These are phyloP conservation scores for Meloidogyne chitwoodi DNA, from an alignment of 1,140 invertebrate genomes.

Conservation along the genomic window DNA sequence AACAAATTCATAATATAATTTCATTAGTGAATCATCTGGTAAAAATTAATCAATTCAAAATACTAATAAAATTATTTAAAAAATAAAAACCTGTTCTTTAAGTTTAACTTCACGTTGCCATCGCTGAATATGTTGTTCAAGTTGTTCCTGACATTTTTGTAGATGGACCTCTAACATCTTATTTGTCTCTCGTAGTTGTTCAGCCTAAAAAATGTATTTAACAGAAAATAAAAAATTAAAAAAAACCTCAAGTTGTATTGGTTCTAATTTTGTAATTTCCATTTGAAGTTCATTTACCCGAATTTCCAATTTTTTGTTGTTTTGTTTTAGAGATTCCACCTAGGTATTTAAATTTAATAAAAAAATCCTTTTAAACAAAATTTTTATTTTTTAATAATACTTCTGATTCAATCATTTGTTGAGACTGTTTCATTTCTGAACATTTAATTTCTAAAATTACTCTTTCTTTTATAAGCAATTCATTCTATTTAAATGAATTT, in stretches of 20 bases:
- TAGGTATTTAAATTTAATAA: not conserved
- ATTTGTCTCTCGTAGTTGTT: slow-evolving; percentile 18
- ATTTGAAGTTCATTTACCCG: not conserved
- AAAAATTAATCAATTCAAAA: too few species aligned
- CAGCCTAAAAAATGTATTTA: not conserved
- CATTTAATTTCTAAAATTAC: not conserved
- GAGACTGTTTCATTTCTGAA: not conserved
- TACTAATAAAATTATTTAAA: too few species aligned
- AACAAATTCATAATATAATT: too few species aligned
- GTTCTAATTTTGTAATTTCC: not conserved
- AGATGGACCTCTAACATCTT: slow-evolving; percentile 7
- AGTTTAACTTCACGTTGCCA: slow-evolving; percentile 40
- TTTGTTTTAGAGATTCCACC: not conserved
- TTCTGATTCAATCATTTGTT: not conserved
- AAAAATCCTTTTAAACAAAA: too few species aligned
- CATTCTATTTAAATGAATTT: not conserved
- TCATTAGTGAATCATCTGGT: too few species aligned
- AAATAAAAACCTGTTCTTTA: slow-evolving; percentile 34
- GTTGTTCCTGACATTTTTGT: slow-evolving; percentile 18
- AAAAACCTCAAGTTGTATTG: not conserved
- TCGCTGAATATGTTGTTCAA: slow-evolving; percentile 22
- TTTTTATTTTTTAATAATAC: not conserved
- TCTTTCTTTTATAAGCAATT: not conserved
- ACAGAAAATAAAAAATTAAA: not conserved
- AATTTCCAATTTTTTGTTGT: not conserved